Percentiles rank a stretch among this genome's conserved stretches.
Conservation (phyloP, 2,888 invertebrate genomes). For the Dione juno region DNA sequence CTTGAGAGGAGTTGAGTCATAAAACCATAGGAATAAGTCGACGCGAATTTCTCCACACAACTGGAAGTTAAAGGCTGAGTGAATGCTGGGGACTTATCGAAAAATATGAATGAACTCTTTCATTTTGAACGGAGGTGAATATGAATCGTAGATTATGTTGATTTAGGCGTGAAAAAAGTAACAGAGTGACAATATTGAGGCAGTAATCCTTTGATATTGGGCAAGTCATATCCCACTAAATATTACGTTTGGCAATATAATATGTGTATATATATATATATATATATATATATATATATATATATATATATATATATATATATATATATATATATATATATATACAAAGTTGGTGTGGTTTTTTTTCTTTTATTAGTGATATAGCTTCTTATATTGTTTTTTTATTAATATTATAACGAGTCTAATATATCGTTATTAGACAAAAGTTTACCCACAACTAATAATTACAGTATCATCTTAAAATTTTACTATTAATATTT, state of each 20-base stretch:
- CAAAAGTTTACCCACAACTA: background rate
- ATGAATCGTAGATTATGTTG: constrained; percentile 71
- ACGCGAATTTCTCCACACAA: constrained; percentile 73
- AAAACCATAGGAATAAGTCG: constrained; percentile 77
- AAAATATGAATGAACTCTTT: constrained; percentile 48
- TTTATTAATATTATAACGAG: background rate
- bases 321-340: too few relatives aligned
- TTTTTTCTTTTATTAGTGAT: too few relatives aligned
- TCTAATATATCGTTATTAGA: background rate
- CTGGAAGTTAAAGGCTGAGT: constrained; percentile 57
- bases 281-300: too few relatives aligned
- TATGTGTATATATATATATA: background rate
- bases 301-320: too few relatives aligned
- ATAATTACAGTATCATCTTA: background rate
- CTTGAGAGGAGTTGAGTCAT: constrained; percentile 79
- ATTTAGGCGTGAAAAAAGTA: constrained; percentile 69
- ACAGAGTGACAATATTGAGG: constrained; percentile 72
- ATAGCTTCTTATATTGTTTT: background rate
- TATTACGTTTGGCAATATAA: background rate
- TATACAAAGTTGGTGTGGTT: too few relatives aligned
- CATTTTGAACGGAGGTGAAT: constrained; percentile 61
- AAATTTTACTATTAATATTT: constrained; percentile 13
- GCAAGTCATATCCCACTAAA: constrained; percentile 61
- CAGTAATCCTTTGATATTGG: constrained; percentile 79
- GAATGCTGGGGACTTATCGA: constrained; percentile 34